phyloP scores from a whole-genome alignment of 2,113 vertebrate species.

The Bungarus multicinctus region DNA sequence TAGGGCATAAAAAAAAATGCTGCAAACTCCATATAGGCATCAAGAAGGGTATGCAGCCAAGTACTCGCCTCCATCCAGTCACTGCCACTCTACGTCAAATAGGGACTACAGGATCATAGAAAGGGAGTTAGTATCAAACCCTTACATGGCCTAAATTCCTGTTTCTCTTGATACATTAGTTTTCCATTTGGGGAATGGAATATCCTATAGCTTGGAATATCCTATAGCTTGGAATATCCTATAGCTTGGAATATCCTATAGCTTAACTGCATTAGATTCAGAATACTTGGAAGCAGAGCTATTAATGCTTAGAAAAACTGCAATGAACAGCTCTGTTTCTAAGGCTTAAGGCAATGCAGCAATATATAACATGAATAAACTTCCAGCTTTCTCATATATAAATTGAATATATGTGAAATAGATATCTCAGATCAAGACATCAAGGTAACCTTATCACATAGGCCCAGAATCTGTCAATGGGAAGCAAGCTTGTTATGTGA shows the following conservation, averaged over 20 bases:
- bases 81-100: neutral
- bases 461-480: neutral
- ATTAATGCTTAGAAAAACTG: neutral
- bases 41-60: neutral
- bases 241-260: neutral
- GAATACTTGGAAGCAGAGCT: neutral
- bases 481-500: conserved; percentile 5
- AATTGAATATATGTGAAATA: neutral
- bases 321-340: neutral
- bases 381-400: neutral
- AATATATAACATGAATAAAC: neutral
- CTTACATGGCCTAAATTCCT: neutral
- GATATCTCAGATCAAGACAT: neutral
- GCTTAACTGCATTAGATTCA: neutral
- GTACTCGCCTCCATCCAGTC: neutral
- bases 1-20: neutral
- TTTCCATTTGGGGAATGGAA: neutral
- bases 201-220: neutral
- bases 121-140: neutral
- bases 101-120: neutral
- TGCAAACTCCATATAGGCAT: neutral
- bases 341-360: neutral
- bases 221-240: neutral
- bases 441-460: neutral
- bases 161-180: neutral